Evolutionary conservation across 1,140 invertebrate genomes (phyloP).

Genomic region (Lordiphosa stackelbergi): DNA sequence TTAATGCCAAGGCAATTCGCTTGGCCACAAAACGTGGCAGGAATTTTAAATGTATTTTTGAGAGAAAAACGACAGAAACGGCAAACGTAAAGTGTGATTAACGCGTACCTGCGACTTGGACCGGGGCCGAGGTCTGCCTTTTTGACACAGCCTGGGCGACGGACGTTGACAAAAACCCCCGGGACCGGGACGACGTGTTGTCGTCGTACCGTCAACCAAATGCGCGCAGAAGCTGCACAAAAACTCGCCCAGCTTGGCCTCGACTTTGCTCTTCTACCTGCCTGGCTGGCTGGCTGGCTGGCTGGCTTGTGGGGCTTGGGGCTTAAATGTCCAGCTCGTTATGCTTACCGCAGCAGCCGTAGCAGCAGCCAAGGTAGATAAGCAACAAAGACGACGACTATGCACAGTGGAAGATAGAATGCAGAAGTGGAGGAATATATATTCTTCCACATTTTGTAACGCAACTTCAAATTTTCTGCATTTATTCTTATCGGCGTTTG

Average conservation of each 20-base stretch:
- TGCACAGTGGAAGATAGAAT: too few species aligned
- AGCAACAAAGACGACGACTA: slow-evolving; percentile 11
- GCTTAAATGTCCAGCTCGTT: slow-evolving; percentile 65
- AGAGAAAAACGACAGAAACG: slow-evolving; percentile 44
- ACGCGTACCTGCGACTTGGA: slow-evolving; percentile 61
- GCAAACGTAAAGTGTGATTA: slow-evolving; percentile 65
- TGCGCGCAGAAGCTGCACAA: slow-evolving; percentile 69
- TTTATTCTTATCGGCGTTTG: too few species aligned
- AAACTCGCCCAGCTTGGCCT: slow-evolving; percentile 42
- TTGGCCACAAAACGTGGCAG: slow-evolving; percentile 51
- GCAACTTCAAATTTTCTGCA: too few species aligned
- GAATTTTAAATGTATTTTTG: slow-evolving; percentile 63
- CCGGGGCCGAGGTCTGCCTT: slow-evolving; percentile 43
- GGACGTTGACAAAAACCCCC: slow-evolving; percentile 60
- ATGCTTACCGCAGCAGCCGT: slow-evolving; percentile 51
- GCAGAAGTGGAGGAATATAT: too few species aligned
- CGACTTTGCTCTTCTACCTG: neutral
- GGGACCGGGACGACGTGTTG: slow-evolving; percentile 17
- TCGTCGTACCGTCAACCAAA: slow-evolving; percentile 34
- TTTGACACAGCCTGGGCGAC: slow-evolving; percentile 49
- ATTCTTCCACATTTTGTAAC: too few species aligned
- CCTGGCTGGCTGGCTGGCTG: slow-evolving; percentile 36
- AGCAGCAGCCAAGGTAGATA: slow-evolving; percentile 30
- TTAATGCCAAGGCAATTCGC: slow-evolving; percentile 63
- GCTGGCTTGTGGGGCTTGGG: slow-evolving; percentile 49